Conservation (phyloP, 1,140 invertebrate genomes). For the Hyles euphorbiae region DNA sequence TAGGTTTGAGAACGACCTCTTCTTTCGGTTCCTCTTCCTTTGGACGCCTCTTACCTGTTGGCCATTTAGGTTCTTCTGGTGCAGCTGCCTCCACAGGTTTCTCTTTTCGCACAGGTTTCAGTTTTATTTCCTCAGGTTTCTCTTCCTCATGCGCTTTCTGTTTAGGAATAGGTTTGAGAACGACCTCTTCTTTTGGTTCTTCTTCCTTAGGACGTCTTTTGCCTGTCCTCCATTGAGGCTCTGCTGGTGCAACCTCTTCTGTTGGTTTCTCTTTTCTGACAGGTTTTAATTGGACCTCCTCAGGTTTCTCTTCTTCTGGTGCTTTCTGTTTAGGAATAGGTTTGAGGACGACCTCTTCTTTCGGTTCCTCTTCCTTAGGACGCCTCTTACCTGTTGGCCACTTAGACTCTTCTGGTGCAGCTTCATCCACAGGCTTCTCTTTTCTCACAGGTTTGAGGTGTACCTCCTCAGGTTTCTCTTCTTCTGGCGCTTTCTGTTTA, state of each 20-base stretch:
- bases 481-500: conserved; percentile 12
- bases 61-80: conserved; percentile 15
- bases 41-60: conserved; percentile 15
- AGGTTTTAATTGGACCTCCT: conserved; percentile 8
- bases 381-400: no score
- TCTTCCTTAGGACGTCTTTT: conserved; percentile 18
- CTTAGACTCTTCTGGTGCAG: no score
- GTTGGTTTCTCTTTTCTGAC: no score
- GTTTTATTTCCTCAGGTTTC: conserved; percentile 16
- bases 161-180: conserved; percentile 32
- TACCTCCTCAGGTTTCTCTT: conserved; percentile 13
- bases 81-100: conserved; percentile 9
- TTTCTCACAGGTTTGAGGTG: conserved; percentile 8
- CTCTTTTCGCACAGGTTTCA: conserved; percentile 11
- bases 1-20: conserved; percentile 49
- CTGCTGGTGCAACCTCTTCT: no score
- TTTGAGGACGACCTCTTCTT: conserved; percentile 19
- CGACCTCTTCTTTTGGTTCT: conserved; percentile 17
- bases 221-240: conserved; percentile 11
- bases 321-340: conserved; percentile 12
- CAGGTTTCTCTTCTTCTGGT: conserved; percentile 16
- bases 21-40: conserved; percentile 19
- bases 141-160: conserved; percentile 52
- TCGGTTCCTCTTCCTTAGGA: conserved; percentile 11
- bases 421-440: no score